Conservation (phyloP, 1,140 invertebrate species). For the Asbolus verrucosus region DNA sequence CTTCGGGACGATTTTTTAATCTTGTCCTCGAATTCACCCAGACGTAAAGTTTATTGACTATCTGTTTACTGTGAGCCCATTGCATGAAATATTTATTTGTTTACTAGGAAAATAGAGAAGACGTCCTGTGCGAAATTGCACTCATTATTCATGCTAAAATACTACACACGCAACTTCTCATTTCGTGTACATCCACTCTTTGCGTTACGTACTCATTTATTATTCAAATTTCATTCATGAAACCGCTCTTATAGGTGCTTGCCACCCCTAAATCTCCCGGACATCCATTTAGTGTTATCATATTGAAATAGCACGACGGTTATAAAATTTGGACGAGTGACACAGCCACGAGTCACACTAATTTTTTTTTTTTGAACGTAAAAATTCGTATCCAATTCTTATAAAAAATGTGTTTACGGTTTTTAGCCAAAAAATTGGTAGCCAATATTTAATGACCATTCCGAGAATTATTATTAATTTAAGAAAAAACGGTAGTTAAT, state of each 20-base stretch:
- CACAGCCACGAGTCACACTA: too few relatives aligned
- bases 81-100: slow-evolving; percentile 44
- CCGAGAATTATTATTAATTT: too few relatives aligned
- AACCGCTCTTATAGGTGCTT: slow-evolving; percentile 14
- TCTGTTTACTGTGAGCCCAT: slow-evolving; percentile 25
- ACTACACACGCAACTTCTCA: slow-evolving; percentile 39
- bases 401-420: background rate
- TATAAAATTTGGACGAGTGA: too few relatives aligned
- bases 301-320: too few relatives aligned
- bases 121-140: slow-evolving; percentile 17
- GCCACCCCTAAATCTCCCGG: background rate
- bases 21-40: slow-evolving; percentile 39
- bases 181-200: slow-evolving; percentile 18
- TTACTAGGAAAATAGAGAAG: slow-evolving; percentile 31
- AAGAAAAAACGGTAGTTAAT: slow-evolving; percentile 21
- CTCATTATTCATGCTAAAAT: slow-evolving; percentile 28
- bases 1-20: slow-evolving; percentile 28
- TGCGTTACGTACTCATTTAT: slow-evolving; percentile 34
- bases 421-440: background rate
- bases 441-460: background rate
- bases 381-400: background rate
- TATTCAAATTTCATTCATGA: slow-evolving; percentile 47
- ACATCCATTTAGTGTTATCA: too few relatives aligned
- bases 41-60: slow-evolving; percentile 42
- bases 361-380: too few relatives aligned